Conservation (phyloP, 2,797 vertebrate species). For the Dendrocincla fuliginosa region DNA sequence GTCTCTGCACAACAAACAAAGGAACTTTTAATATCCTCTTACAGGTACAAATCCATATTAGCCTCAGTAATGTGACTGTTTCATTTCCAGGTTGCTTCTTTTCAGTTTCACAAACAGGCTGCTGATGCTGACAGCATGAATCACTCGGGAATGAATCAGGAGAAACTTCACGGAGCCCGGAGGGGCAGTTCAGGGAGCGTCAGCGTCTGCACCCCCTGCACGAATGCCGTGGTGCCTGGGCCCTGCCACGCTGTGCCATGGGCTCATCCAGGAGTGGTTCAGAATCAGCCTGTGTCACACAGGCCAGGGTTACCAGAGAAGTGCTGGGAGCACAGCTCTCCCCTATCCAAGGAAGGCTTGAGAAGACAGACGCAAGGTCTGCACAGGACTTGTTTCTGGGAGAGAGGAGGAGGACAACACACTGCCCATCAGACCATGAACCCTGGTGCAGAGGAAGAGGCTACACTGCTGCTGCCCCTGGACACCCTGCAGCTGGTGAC, state of each 20-base stretch:
- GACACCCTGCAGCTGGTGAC: background rate
- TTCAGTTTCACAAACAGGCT: background rate
- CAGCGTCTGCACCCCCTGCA: accelerated
- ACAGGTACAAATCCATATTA: background rate
- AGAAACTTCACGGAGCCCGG: background rate
- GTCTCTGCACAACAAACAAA: background rate
- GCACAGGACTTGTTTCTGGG: background rate
- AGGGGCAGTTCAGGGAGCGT: accelerated
- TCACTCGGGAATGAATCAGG: background rate
- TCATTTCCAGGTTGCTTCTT: background rate
- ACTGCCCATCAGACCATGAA: accelerated
- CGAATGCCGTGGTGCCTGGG: accelerated
- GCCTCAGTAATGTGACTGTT: background rate
- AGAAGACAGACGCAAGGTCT: accelerated
- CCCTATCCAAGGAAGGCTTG: accelerated
- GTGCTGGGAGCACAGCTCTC: accelerated
- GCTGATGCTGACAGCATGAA: background rate
- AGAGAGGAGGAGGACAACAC: background rate
- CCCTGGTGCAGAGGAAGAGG: background rate
- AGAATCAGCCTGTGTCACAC: accelerated
- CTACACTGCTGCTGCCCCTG: accelerated
- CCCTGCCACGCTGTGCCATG: accelerated
- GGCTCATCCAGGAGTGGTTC: accelerated
- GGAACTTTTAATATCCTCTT: background rate
- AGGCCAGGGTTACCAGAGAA: background rate